A percentile compares a stretch with the other conserved stretches of the same genome.
These are phyloP conservation scores for Peromyscus maniculatus DNA, from an alignment of 2,113 vertebrate genomes.

Conservation along the genomic window DNA sequence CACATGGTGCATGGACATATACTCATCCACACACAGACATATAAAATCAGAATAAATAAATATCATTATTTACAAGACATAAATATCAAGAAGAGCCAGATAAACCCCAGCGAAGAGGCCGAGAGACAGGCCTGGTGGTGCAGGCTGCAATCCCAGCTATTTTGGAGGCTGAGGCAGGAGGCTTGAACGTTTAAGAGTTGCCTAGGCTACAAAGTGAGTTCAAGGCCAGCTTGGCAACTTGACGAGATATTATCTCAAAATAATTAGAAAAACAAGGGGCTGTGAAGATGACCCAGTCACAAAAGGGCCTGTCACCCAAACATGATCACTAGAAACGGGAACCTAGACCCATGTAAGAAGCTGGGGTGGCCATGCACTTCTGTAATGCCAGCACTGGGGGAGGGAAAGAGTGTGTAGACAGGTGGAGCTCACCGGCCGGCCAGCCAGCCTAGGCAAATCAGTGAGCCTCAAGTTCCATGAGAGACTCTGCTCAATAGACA, in stretches of 20 bases:
- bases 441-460: not conserved
- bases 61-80: not conserved
- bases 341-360: not conserved
- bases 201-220: not conserved
- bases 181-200: not conserved
- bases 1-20: not conserved
- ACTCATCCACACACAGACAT: not conserved
- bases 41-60: too few relatives aligned
- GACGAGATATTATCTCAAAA: not conserved
- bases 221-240: not conserved
- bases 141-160: not conserved
- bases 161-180: not conserved
- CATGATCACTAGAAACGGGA: not conserved
- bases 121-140: not conserved
- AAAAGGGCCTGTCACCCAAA: not conserved
- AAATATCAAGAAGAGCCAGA: not conserved
- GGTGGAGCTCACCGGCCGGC: not conserved
- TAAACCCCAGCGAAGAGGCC: not conserved
- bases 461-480: not conserved
- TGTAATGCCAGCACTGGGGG: not conserved
- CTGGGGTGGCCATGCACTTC: not conserved
- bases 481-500: not conserved
- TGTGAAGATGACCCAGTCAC: not conserved
- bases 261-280: not conserved
- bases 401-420: not conserved